Base-by-base conservation (phyloP, 2,113 vertebrate genomes). In the Plecturocebus donacophilus region DNA sequence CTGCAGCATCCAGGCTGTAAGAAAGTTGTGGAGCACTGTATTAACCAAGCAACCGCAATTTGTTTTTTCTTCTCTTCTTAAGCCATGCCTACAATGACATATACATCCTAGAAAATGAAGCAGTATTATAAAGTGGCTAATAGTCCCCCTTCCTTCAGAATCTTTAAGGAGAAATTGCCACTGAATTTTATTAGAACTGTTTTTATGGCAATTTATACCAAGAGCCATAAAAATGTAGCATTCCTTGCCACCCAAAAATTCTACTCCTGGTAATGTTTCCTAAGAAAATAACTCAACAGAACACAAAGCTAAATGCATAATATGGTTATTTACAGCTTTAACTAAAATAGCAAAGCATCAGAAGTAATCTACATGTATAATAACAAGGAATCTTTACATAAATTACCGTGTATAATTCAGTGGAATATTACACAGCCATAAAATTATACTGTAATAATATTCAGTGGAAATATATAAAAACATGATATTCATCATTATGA, bases 121-220 rank as follows among this genome's bases (percentile, higher is more conserved):
- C 10, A 70, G 20, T 49, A 52, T 61, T 47, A 2, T 47, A 71
- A 83, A 90, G 30, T 42, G 79, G 38, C 17, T 93, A 54, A 89
- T 49, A 93, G 8, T 45, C 42, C 61, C 75, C n/a, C 87, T 64
- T 73, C 96, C 95, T 95, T 95, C 79, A 93, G 75, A 90, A 83
- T 58, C 83, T 88, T 97, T 96, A 96, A 98, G 95, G 92, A 97
- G 75, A 97, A 94, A 76, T 42, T 85, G 90, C 75, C 84, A 80
- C 49, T 97, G 83, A 95, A 84, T 97, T 90, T 94, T 94, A 97
- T 93, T 84, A 79, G 79, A 87, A 0, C 40, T 92, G 14, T 91
- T 93, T 70, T 97, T 90, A 76, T 32, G 64, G 38, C 92, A 94
- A 56, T 93, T 96, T 95, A 89, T 88, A 94, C 54, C 40, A 84